phyloP scores from a whole-genome alignment of 2,888 invertebrate species.

The Lobophora halterata region DNA sequence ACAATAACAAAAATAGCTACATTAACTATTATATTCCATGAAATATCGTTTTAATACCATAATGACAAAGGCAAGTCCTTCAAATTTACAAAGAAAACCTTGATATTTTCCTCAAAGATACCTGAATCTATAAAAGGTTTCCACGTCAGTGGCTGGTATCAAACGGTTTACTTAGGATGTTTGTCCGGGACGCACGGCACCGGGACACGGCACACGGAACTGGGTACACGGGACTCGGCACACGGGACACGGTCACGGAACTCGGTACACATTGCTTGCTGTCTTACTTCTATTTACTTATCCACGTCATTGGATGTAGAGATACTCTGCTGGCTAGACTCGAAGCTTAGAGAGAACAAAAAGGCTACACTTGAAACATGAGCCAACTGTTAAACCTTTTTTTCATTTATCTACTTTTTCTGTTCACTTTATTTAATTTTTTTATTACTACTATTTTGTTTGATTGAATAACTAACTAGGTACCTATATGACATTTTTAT shows the following conservation, averaged over 20 bases:
- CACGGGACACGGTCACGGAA: slow-evolving; percentile 30
- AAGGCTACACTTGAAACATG: not conserved
- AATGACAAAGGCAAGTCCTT: slow-evolving; percentile 8
- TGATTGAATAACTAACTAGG: too few species aligned
- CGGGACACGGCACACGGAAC: not conserved
- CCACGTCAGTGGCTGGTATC: slow-evolving; percentile 18
- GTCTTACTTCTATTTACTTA: slow-evolving; percentile 38
- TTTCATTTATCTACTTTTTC: too few species aligned
- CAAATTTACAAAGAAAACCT: not conserved
- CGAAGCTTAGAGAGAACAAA: not conserved
- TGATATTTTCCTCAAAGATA: slow-evolving; percentile 15
- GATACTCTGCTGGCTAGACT: slow-evolving; percentile 9
- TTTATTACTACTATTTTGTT: too few species aligned
- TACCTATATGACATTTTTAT: too few species aligned
- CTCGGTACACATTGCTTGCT: slow-evolving; percentile 29
- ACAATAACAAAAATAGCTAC: not conserved
- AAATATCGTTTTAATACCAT: slow-evolving; percentile 1
- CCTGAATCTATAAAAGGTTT: slow-evolving; percentile 22
- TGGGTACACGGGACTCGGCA: not conserved
- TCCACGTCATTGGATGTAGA: slow-evolving; percentile 36
- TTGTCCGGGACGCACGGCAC: slow-evolving; percentile 30
- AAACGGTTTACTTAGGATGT: slow-evolving; percentile 49
- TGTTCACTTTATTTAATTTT: too few species aligned
- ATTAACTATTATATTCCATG: too few species aligned
- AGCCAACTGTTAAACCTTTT: too few species aligned